Evolutionary conservation across 2,113 vertebrate genomes (phyloP).

Genomic region (Daboia siamensis): DNA sequence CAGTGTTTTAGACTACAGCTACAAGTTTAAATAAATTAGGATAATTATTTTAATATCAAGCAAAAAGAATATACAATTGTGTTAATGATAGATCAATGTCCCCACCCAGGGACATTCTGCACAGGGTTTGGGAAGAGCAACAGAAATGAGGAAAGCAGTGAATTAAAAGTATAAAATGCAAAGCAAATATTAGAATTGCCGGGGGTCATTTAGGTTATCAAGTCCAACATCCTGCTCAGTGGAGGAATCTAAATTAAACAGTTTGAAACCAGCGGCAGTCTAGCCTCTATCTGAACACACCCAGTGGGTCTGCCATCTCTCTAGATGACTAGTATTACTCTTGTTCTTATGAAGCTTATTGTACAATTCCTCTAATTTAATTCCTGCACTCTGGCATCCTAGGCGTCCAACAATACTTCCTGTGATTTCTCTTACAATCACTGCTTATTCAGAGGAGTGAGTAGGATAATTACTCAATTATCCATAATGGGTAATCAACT

Average conservation of each 20-base stretch:
- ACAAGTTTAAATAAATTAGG: background rate
- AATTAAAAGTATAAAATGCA: background rate
- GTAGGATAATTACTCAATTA: background rate
- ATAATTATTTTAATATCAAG: background rate
- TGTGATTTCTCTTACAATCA: background rate
- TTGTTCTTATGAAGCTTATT: background rate
- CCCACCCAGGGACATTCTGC: background rate
- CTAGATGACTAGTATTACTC: background rate
- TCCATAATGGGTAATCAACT: background rate
- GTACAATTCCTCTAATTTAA: background rate
- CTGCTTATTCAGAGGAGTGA: background rate
- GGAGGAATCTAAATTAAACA: background rate
- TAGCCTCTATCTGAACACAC: background rate
- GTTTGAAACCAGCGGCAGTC: background rate
- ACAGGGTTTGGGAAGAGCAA: background rate
- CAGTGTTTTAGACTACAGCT: background rate
- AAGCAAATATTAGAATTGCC: background rate
- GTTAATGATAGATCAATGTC: background rate
- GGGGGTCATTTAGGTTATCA: background rate
- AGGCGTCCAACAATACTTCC: background rate
- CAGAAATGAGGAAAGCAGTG: background rate
- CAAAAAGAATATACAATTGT: background rate
- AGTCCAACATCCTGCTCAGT: background rate
- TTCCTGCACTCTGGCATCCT: background rate
- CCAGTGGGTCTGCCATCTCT: background rate